Base-by-base conservation (phyloP, 2,888 invertebrate species). In the Nematopogon swammerdamellus region DNA sequence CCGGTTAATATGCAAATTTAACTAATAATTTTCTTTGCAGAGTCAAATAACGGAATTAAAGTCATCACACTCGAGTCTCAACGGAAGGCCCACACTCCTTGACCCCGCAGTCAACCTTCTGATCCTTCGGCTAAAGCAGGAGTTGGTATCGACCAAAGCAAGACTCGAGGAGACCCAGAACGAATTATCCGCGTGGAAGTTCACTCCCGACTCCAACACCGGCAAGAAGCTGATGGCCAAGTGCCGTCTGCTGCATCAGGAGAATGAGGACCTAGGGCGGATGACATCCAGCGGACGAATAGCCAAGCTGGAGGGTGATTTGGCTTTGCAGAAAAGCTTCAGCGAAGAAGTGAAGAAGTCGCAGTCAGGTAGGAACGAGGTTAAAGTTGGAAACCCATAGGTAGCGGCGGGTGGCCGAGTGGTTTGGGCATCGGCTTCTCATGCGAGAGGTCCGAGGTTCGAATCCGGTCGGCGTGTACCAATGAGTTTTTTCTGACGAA, bases 161-260 rank as follows among this genome's bases (percentile, higher is more conserved):
- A 91, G 92, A 66, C 82, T 97, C 57, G 97, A 97, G 68, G 97
- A 97, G 72, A 96, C 96, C 17, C 97, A 97, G 72, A 96, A 95
- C 73, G 98, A 98, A 81, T 82, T 98, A 45, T 92, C 94, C 50
- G 97, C 98, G 2, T 98, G 97, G 97, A 98, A 98, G 75, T 98
- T 98, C 72, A 97, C 97, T 14, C 96, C 97, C n/a, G 98, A 98
- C 73, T 97, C 96, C 55, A 96, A 96, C 80, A 97, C 97, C 46
- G 98, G 98, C 55, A 98, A 97, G 74, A 87, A 97, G 57, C 80
- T 98, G 57, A 97, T 98, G 97, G 96, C 97, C 10, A 96, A 97
- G 69, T 98, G 97, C 68, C 86, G 97, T 54, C 79, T 95, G 57
- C 75, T 98, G 46, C 92, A 97, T 65, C 95, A 97, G 71, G 97